A percentile compares a stretch with the other conserved stretches of the same genome.
Evolutionary conservation across 2,797 vertebrate species (phyloP).

Genomic region (Danio tinwini): DNA sequence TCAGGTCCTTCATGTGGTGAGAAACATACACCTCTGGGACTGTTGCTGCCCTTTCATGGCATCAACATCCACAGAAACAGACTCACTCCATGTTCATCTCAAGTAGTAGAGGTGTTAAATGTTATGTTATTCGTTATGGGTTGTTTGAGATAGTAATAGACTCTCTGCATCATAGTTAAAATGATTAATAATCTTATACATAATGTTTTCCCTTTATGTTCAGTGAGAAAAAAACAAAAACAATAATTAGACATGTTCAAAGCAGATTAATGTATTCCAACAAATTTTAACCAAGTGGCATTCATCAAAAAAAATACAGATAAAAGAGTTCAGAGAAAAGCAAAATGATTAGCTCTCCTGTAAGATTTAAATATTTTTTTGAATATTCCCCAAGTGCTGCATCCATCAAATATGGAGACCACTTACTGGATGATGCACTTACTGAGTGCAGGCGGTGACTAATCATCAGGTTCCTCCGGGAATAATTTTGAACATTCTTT

Average conservation of each 20-base stretch:
- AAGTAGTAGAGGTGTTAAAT: neutral
- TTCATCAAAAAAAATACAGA: no score
- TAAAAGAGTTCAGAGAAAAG: no score
- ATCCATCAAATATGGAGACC: no score
- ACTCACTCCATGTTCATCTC: neutral
- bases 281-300: no score
- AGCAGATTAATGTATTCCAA: neutral
- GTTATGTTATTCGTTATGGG: neutral
- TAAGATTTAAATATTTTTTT: no score
- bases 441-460: no score
- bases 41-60: no score
- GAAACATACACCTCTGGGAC: neutral
- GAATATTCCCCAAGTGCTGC: no score
- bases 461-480: no score
- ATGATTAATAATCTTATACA: neutral
- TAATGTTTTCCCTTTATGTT: neutral
- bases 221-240: neutral
- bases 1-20: slow-evolving; percentile 17
- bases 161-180: neutral
- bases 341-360: no score
- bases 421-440: no score
- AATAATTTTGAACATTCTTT: no score
- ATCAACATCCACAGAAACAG: slow-evolving; percentile 14
- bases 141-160: neutral
- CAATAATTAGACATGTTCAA: neutral